A percentile compares a stretch with the other conserved stretches of the same genome.
These are phyloP conservation scores for Calyptomena viridis DNA, from an alignment of 2,113 vertebrate genomes.

Conservation along the genomic window DNA sequence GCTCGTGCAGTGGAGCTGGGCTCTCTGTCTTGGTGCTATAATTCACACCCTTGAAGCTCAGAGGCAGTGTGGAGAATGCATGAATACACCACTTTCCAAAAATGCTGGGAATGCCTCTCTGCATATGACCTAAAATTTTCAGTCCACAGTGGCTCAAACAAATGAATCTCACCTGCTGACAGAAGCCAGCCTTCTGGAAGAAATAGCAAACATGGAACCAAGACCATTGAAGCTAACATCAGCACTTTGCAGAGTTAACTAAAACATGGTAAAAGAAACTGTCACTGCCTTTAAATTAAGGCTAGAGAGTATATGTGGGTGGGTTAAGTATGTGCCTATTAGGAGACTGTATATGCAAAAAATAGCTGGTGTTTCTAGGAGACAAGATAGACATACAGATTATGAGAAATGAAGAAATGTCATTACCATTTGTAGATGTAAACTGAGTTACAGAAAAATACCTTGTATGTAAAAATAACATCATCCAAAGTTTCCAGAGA, in stretches of 20 bases:
- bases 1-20: neutral
- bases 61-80: fast-evolving
- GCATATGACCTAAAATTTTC: neutral
- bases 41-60: neutral
- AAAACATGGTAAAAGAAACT: neutral
- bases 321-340: neutral
- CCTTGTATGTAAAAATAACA: neutral
- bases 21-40: neutral
- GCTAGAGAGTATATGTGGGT: neutral
- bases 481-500: neutral
- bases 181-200: neutral
- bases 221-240: neutral
- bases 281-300: neutral
- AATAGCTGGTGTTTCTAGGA: neutral
- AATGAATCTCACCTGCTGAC: neutral
- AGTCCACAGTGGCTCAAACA: neutral
- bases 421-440: neutral
- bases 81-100: neutral
- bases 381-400: neutral
- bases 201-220: neutral
- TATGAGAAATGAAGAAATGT: neutral
- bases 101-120: neutral
- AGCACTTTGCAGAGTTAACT: neutral
- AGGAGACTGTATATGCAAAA: neutral
- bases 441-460: neutral